Conservation (phyloP, 1,140 invertebrate species). For the Brachionus manjavacas region DNA sequence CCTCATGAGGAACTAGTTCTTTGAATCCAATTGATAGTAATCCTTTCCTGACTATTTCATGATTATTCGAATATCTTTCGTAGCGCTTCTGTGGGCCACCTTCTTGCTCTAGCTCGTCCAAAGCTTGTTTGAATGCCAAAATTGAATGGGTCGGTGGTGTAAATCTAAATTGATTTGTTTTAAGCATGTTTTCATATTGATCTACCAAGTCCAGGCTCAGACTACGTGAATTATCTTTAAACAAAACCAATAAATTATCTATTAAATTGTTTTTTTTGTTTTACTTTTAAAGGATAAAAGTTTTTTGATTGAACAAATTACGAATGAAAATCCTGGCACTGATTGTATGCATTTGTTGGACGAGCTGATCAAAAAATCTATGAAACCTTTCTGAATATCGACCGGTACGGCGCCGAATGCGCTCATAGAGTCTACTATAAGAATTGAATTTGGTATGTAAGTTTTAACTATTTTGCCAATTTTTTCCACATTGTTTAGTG, state of each 20-base stretch:
- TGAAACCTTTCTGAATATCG: conserved; percentile 48
- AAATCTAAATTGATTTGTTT: conserved; percentile 60
- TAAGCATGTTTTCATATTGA: conserved; percentile 57
- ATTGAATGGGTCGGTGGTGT: conserved; percentile 61
- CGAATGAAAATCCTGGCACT: conserved; percentile 60
- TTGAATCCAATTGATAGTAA: conserved; percentile 58
- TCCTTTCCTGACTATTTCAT: conserved; percentile 53
- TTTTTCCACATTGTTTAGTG: conserved; percentile 58
- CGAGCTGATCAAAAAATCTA: conserved; percentile 59
- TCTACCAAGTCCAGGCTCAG: conserved; percentile 58
- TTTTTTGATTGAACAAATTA: conserved; percentile 52
- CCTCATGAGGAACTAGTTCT: conserved; percentile 51
- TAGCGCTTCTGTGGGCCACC: conserved; percentile 56
- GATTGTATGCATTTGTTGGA: conserved; percentile 62
- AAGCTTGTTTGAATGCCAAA: conserved; percentile 58
- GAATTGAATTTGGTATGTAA: conserved; percentile 46
- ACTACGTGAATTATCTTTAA: conserved; percentile 54
- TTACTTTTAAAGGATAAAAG: conserved; percentile 58
- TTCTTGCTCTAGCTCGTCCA: conserved; percentile 56
- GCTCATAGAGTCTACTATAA: conserved; percentile 62
- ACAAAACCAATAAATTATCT: not conserved
- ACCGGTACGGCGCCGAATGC: conserved; percentile 60
- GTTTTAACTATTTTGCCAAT: conserved; percentile 53
- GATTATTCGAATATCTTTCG: conserved; percentile 58
- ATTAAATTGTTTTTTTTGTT: not conserved